Evolutionary conservation across 2,113 vertebrate genomes (phyloP).

Genomic region (Poeciliopsis prolifica): DNA sequence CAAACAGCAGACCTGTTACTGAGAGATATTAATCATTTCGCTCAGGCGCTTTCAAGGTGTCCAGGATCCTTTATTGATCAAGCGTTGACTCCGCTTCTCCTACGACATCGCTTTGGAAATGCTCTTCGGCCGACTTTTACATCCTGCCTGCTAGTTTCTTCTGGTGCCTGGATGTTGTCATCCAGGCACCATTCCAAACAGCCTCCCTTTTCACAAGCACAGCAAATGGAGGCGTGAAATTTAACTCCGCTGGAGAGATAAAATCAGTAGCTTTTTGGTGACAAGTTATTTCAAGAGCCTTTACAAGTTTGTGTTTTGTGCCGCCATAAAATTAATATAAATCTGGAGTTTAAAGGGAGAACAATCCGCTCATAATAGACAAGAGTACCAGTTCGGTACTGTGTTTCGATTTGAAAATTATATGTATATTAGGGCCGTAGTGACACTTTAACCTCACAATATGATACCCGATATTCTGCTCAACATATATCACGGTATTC

Average conservation of each 20-base stretch:
- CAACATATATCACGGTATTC: no score
- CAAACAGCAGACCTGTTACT: not conserved
- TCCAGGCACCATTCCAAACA: not conserved
- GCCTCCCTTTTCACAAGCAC: not conserved
- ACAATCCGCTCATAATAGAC: not conserved
- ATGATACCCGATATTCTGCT: no score
- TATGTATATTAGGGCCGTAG: not conserved
- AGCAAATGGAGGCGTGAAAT: not conserved
- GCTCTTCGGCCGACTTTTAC: not conserved
- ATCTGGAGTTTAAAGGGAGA: not conserved
- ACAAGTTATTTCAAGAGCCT: not conserved
- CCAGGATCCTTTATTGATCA: not conserved
- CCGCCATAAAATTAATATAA: not conserved
- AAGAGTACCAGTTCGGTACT: not conserved
- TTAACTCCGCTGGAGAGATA: not conserved
- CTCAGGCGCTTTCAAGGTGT: not conserved
- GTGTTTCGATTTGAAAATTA: not conserved
- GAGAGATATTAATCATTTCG: not conserved
- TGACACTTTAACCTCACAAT: no score
- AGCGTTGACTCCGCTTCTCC: not conserved
- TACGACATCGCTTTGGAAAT: not conserved
- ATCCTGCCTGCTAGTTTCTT: not conserved
- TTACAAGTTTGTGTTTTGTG: not conserved
- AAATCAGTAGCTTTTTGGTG: not conserved
- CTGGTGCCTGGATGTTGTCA: slow-evolving; percentile 1